These are phyloP conservation scores for Artemia sp. DNA, from an alignment of 2,888 invertebrate genomes.

Conservation along the genomic window DNA sequence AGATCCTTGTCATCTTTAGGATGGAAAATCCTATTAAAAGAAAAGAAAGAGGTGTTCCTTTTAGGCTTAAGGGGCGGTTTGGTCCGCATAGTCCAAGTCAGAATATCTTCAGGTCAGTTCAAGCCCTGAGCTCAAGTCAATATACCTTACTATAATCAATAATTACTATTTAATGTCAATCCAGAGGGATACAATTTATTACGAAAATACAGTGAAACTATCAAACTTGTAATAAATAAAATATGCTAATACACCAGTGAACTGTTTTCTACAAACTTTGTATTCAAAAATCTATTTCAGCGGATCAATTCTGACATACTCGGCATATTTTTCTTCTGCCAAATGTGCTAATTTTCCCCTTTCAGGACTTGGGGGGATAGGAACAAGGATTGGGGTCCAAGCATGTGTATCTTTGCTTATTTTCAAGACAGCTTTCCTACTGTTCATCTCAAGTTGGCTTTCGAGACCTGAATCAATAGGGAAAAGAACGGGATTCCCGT, in stretches of 20 bases:
- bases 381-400: background rate
- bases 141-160: no score
- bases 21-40: no score
- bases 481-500: constrained; percentile 10
- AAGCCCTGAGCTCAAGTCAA: no score
- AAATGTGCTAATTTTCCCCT: constrained; percentile 18
- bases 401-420: background rate
- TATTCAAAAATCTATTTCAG: background rate
- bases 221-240: background rate
- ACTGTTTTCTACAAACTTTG: background rate
- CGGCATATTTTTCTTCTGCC: background rate
- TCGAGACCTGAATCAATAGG: background rate
- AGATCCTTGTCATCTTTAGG: no score
- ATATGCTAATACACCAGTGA: background rate
- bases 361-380: constrained; percentile 18
- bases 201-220: background rate
- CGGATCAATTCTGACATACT: background rate
- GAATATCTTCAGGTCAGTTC: no score
- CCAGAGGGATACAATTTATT: background rate
- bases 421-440: background rate
- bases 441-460: background rate
- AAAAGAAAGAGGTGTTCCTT: no score
- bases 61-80: constrained; percentile 4
- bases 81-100: no score
- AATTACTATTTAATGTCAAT: background rate